Evolutionary conservation across 2,797 vertebrate genomes (phyloP).

Genomic region (Botia almorhae): DNA sequence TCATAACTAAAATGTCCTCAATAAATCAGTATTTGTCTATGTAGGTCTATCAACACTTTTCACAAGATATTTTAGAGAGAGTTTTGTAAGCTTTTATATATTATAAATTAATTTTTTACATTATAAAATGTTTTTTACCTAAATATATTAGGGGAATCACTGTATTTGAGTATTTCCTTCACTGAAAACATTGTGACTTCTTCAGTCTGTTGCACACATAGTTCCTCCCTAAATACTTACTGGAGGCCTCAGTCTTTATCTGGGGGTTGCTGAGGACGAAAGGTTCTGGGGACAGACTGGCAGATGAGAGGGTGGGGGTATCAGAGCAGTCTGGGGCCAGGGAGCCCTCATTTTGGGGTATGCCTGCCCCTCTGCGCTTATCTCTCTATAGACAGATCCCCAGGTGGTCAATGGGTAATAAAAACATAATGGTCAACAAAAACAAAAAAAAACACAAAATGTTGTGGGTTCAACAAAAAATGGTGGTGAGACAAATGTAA

Average conservation of each 20-base stretch:
- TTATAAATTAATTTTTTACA: no score
- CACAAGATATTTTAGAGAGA: no score
- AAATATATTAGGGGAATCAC: no score
- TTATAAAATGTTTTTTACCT: no score
- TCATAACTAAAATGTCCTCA: no score
- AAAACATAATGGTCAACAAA: constrained; percentile 66
- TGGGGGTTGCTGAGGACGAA: constrained; percentile 81
- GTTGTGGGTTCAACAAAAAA: constrained; percentile 54
- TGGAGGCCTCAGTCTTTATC: constrained; percentile 80
- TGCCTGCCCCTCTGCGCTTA: constrained; percentile 81
- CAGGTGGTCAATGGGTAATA: constrained; percentile 65
- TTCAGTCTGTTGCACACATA: neutral
- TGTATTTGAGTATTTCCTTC: no score
- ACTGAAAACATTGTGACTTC: no score
- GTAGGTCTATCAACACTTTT: no score
- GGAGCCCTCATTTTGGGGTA: constrained; percentile 70
- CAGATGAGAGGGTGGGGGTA: constrained; percentile 78
- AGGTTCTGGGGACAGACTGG: constrained; percentile 80
- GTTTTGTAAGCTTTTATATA: no score
- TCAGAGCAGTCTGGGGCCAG: constrained; percentile 76
- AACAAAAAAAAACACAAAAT: constrained; percentile 57
- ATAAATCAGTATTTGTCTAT: no score
- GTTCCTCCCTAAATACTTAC: constrained; percentile 74
- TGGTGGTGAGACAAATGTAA: constrained; percentile 30
- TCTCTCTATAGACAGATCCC: constrained; percentile 80